Evolutionary conservation across 2,113 vertebrate genomes (phyloP).

Genomic region (Grammomys surdaster): DNA sequence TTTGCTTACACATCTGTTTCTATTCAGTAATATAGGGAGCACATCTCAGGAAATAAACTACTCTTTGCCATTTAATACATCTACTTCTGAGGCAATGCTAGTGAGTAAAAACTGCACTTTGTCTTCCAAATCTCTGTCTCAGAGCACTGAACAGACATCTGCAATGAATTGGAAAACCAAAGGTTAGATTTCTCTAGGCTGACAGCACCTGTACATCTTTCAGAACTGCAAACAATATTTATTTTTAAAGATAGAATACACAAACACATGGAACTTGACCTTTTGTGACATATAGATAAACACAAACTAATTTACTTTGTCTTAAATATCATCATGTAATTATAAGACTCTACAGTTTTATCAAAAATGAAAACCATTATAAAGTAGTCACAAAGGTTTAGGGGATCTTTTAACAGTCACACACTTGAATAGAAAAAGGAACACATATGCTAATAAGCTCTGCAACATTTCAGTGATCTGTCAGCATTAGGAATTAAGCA

Average conservation of each 20-base stretch:
- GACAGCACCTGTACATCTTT: constrained; percentile 56
- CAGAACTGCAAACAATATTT: constrained; percentile 47
- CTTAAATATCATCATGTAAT: constrained; percentile 56
- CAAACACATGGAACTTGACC: constrained; percentile 60
- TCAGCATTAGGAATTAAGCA: background rate
- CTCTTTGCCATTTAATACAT: constrained; percentile 46
- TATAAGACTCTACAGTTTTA: constrained; percentile 2
- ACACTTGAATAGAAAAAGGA: background rate
- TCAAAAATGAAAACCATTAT: constrained; percentile 23
- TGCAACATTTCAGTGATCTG: background rate
- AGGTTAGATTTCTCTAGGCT: constrained; percentile 42
- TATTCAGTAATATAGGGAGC: constrained; percentile 62
- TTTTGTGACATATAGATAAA: constrained; percentile 66
- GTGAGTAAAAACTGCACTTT: constrained; percentile 16
- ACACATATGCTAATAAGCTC: background rate
- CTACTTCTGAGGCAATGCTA: background rate
- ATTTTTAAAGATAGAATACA: constrained; percentile 45
- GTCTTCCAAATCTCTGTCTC: background rate
- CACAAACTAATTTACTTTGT: constrained; percentile 61
- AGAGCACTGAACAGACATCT: constrained; percentile 13
- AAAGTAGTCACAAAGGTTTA: background rate
- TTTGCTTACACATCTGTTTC: constrained; percentile 61
- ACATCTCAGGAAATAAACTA: constrained; percentile 63
- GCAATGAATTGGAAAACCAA: constrained; percentile 61
- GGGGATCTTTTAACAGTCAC: background rate